Evolutionary conservation across 2,113 vertebrate genomes (phyloP).

Genomic region (Henicopernis longicauda): DNA sequence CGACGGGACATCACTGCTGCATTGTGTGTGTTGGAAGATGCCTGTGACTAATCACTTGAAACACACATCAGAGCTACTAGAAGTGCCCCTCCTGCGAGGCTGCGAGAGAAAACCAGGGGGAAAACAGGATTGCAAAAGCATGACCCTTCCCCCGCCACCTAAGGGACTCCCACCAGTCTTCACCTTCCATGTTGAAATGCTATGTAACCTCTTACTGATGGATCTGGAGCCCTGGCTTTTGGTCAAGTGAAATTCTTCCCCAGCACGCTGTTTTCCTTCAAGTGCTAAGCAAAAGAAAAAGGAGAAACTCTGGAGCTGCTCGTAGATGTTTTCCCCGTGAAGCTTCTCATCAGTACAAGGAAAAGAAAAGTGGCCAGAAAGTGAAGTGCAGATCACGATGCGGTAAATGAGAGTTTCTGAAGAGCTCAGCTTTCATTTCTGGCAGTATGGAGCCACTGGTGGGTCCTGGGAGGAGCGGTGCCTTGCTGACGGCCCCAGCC

Average conservation of each 20-base stretch:
- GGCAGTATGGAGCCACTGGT: not conserved
- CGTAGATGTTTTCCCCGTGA: not conserved
- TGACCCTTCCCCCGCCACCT: not conserved
- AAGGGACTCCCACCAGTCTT: not conserved
- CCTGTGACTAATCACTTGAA: not conserved
- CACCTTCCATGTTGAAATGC: fast-evolving
- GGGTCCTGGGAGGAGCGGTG: not conserved
- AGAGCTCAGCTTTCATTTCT: not conserved
- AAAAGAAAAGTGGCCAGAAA: not conserved
- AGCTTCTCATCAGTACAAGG: not conserved
- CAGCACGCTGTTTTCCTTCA: not conserved
- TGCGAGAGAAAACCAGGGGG: not conserved
- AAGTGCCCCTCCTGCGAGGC: not conserved
- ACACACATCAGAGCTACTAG: not conserved
- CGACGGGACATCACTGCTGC: not conserved
- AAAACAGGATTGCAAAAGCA: not conserved
- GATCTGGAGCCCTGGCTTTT: not conserved
- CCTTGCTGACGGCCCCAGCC: not conserved
- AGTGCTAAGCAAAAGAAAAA: not conserved
- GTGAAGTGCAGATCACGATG: fast-evolving
- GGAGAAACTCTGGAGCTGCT: not conserved
- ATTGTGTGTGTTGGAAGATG: not conserved
- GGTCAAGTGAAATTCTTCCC: not conserved
- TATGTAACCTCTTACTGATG: not conserved
- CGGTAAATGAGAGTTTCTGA: not conserved